phyloP scores from a whole-genome alignment of 2,113 vertebrate genomes.

The Columba janthina region DNA sequence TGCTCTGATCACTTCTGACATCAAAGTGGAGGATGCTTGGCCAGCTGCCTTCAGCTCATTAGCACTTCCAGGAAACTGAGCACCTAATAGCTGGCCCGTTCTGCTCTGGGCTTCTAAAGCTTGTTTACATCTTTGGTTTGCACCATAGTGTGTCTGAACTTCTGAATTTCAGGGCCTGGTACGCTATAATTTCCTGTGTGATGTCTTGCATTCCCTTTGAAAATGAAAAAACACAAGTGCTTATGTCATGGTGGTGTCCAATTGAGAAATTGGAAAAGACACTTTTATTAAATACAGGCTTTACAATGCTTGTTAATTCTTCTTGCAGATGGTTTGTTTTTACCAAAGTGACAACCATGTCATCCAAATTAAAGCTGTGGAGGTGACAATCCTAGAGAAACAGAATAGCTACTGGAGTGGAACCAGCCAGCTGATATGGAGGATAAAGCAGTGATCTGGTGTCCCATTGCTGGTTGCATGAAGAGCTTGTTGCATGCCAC shows the following conservation, averaged over 20 bases:
- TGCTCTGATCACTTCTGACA: slow-evolving; percentile 18
- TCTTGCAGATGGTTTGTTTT: not conserved
- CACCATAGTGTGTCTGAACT: not conserved
- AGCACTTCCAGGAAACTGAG: slow-evolving; percentile 39
- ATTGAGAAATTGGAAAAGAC: not conserved
- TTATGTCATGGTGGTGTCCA: not conserved
- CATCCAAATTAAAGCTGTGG: not conserved
- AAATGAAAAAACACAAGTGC: not conserved
- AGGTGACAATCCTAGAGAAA: not conserved
- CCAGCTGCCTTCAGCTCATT: slow-evolving; percentile 45
- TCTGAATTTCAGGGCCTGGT: not conserved
- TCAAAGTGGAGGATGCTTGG: slow-evolving; percentile 14
- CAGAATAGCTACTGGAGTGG: not conserved
- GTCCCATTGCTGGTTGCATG: not conserved
- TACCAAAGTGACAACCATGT: not conserved
- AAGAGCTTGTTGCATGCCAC: not conserved
- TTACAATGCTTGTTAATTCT: not conserved
- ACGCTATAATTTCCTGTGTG: not conserved
- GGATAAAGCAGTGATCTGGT: not conserved
- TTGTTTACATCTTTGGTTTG: slow-evolving; percentile 29
- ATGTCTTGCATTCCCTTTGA: not conserved
- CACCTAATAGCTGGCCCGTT: not conserved
- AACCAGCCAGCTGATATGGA: not conserved
- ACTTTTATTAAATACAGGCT: not conserved
- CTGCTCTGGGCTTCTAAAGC: not conserved